phyloP scores from a whole-genome alignment of 2,888 invertebrate species.

The Brenthis daphne region DNA sequence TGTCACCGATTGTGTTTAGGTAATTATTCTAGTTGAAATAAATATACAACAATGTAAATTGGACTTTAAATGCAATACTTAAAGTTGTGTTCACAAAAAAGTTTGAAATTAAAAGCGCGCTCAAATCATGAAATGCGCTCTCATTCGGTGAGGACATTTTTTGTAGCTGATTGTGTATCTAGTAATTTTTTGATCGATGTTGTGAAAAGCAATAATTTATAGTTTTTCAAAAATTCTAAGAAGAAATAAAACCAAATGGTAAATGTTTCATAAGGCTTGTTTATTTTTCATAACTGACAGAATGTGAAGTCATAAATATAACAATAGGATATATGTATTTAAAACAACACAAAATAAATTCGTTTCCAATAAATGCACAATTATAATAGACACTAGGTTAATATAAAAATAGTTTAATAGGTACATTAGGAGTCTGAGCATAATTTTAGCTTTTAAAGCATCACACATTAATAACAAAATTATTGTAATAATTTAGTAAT shows the following conservation, averaged over 20 bases:
- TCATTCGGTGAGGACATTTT: too few relatives aligned
- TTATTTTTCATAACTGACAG: conserved; percentile 52
- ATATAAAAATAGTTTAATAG: conserved; percentile 63
- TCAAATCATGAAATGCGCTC: too few relatives aligned
- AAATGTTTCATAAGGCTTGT: conserved; percentile 31
- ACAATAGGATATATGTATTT: conserved; percentile 51
- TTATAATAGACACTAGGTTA: conserved; percentile 47
- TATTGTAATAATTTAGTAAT: conserved; percentile 21
- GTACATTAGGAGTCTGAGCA: conserved; percentile 56
- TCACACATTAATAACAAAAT: conserved; percentile 47
- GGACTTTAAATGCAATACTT: too few relatives aligned
- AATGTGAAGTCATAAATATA: conserved; percentile 53
- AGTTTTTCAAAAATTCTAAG: conserved; percentile 4
- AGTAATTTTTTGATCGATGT: too few relatives aligned
- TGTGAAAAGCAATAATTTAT: not conserved
- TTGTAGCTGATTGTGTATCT: too few relatives aligned
- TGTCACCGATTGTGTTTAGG: too few relatives aligned
- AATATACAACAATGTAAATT: too few relatives aligned
- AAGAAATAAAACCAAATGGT: conserved; percentile 21
- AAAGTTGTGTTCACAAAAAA: too few relatives aligned
- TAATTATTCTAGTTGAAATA: too few relatives aligned
- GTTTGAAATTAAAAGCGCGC: too few relatives aligned
- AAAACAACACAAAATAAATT: conserved; percentile 75
- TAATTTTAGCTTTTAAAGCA: conserved; percentile 52
- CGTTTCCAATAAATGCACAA: conserved; percentile 77